These are phyloP conservation scores for Scaptomyza reducta DNA, from an alignment of 2,888 invertebrate species.

Conservation along the genomic window DNA sequence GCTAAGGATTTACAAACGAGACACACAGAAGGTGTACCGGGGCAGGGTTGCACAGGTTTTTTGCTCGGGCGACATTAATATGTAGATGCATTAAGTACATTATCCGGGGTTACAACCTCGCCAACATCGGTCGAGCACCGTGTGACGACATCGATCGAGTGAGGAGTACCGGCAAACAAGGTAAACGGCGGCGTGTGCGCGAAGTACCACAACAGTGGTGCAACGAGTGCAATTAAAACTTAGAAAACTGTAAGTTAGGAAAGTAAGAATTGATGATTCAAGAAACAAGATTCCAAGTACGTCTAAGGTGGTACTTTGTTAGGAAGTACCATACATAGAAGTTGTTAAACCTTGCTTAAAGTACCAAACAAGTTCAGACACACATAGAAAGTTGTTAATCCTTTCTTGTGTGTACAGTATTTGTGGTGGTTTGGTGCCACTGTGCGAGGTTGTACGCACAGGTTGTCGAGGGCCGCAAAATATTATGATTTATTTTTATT, in stretches of 20 bases:
- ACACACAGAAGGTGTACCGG: background rate
- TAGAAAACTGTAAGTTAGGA: too few species aligned
- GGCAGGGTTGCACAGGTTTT: slow-evolving; percentile 68
- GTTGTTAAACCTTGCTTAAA: too few species aligned
- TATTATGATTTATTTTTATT: slow-evolving; percentile 84
- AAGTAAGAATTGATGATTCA: too few species aligned
- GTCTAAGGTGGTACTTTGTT: too few species aligned
- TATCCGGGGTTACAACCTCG: slow-evolving; percentile 83
- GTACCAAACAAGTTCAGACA: too few species aligned
- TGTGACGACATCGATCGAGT: slow-evolving; percentile 3
- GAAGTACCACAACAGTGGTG: slow-evolving; percentile 34
- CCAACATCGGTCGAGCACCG: slow-evolving; percentile 15
- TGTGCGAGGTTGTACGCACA: slow-evolving; percentile 44
- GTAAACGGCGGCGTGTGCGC: slow-evolving; percentile 49
- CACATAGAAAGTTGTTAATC: too few species aligned
- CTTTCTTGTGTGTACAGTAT: background rate
- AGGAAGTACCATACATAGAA: too few species aligned
- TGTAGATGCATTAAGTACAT: slow-evolving; percentile 83
- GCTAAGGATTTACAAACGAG: slow-evolving; percentile 47
- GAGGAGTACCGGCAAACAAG: slow-evolving; percentile 57
- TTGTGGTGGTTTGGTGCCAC: slow-evolving; percentile 17
- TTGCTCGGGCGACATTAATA: slow-evolving; percentile 77
- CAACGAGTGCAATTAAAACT: background rate
- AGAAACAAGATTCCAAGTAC: too few species aligned
- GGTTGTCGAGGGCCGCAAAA: slow-evolving; percentile 62